Base-by-base conservation (phyloP, 2,888 invertebrate genomes). In the Sturmia bella region DNA sequence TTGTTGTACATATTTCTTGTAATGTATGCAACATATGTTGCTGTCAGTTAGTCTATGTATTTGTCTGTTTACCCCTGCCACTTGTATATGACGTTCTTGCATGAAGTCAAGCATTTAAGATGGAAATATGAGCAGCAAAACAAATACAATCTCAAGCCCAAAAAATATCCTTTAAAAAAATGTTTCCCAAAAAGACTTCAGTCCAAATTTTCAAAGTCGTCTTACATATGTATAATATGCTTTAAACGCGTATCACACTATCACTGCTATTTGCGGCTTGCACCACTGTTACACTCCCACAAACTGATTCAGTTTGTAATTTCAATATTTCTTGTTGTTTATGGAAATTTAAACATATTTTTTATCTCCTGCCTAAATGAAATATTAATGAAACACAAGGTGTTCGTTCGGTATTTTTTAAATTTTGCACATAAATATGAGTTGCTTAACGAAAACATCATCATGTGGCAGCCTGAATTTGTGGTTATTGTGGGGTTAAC, bases 331-430 rank as follows among this genome's bases (percentile, higher is more conserved):
- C 50, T 41, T 56, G 6, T 11, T 48, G 57, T 50, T 66, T 76
- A 45, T 52, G 61, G 48, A 54, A 68, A 69, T 77, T 76, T 17
- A 52, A 19, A 21, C 3, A 41, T 32, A 1, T 6, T 21, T 59
- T 24, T 76, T 48, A 27, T 48, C 66, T 15, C 41, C 32, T 73
- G 52, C 48, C 61, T 61, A 73, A 78, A 78, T 82, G 52, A 74
- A 78, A 78, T 74, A 78, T 82, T 78, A 78, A 82, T 75, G 61
- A 78, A 82, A 70, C 78, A 66, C 70, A 78, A 82, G 77, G 82
- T 82, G 69, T 78, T 78, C n/a, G 32, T 24, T 56, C 17, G 32
- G 41, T 48, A 12, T 52, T 61, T 32, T 57, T 57, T 37, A 17
- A 24, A 41, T 45, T n/a, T 43, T 45, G 2, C 21, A 32, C 39